A percentile compares a stretch with the other conserved stretches of the same genome.
These are phyloP conservation scores for Capra hircus DNA, from an alignment of 2,113 vertebrate genomes.

Conservation along the genomic window DNA sequence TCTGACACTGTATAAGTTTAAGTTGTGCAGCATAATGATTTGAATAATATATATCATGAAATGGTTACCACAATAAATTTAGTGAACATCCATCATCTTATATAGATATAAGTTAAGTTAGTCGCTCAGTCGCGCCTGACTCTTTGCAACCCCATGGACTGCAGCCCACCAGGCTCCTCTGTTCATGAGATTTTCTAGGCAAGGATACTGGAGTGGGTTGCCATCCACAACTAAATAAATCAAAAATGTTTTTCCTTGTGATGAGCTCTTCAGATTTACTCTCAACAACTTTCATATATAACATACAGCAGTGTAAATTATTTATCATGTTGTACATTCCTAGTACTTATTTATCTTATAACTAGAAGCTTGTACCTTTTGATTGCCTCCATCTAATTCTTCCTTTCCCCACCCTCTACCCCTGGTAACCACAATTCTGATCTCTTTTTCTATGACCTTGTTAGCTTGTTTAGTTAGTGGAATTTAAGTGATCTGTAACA, in stretches of 20 bases:
- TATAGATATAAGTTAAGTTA: background rate
- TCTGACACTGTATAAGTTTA: background rate
- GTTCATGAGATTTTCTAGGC: too few relatives aligned
- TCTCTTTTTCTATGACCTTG: background rate
- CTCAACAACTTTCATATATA: background rate
- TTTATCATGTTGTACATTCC: background rate
- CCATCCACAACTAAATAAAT: background rate
- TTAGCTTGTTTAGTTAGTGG: background rate
- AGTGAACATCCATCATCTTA: background rate
- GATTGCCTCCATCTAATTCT: background rate
- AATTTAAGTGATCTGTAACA: background rate
- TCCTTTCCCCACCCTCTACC: background rate
- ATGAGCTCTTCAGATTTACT: background rate
- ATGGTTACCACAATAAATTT: background rate
- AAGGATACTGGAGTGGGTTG: too few relatives aligned
- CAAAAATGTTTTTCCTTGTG: background rate
- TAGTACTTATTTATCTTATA: background rate
- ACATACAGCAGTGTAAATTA: background rate
- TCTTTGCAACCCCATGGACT: too few relatives aligned
- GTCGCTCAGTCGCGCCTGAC: fast-evolving
- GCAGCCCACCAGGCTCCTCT: too few relatives aligned
- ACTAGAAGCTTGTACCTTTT: background rate
- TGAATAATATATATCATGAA: background rate
- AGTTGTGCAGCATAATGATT: background rate
- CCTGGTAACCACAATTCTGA: background rate